Evolutionary conservation across 92 coral and sea anemone genomes (phyloP), one percentile per base, ranked within the genome.

Genomic region (Bergia sp.): DNA sequence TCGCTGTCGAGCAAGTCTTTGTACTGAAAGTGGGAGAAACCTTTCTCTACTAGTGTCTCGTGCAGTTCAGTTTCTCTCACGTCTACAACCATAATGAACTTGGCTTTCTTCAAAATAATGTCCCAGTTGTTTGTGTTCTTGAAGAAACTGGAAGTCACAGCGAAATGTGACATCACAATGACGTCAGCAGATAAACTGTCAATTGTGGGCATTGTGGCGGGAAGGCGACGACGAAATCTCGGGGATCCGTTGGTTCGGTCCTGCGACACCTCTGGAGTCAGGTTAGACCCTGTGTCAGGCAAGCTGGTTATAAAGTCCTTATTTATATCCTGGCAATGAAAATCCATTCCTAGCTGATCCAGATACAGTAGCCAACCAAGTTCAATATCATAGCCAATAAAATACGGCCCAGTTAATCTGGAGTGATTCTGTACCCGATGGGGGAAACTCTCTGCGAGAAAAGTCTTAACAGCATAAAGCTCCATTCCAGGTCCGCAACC

Each of bases 181-280:
- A 84, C 79, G 44, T 84, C 87, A 84, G 87, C 87, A 2, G 87
- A 69, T 37, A 84, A 45, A 41, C 87, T 84, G 0, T 71, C 77
- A 3, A 47, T 67, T 0, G 65, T n/a, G 2, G 87, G 87, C 0
- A 84, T 11, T 5, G 44, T 45, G 29, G 75, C 79, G 10, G 87
- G 87, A 84, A 84, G 87, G 1, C 87, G 87, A 37, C 87, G 87
- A 1, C 87, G 87, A 71, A 84, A 84, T 84, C 87, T 57, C 43
- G 87, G 79, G 1, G 79, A 42, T 20, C 11, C 65, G 64, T 80
- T 41, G 1, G 43, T 37, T 10, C 13, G 29, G 7, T 37, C 87
- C 79, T 67, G 79, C 55, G 66, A 23, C 36, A 16, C 11, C 1
- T 13, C 11, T 44, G 58, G 66, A 7, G 39, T 37, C 58, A 12